These are phyloP conservation scores for Tinamus guttatus DNA, from an alignment of 2,113 vertebrate species.

Conservation along the genomic window DNA sequence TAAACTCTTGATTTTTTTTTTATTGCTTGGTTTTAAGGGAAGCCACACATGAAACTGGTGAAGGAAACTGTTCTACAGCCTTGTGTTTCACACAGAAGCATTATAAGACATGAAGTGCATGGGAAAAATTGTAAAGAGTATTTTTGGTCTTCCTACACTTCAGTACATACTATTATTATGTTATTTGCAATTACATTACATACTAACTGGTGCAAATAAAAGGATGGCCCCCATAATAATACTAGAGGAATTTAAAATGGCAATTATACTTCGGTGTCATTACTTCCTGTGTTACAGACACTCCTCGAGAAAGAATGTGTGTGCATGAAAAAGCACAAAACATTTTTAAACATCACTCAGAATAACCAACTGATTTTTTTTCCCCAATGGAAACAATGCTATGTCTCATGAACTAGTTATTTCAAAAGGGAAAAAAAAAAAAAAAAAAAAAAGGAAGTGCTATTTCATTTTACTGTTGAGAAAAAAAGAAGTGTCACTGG, in stretches of 20 bases:
- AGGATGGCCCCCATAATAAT: not conserved
- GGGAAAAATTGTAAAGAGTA: not conserved
- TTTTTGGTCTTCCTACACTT: not conserved
- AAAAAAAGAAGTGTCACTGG: not conserved
- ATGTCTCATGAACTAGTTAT: not conserved
- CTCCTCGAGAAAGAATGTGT: conserved; percentile 35
- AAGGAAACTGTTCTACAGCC: not conserved
- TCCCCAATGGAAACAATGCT: not conserved
- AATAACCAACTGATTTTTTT: not conserved
- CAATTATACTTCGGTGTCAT: not conserved
- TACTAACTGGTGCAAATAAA: not conserved
- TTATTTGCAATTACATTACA: not conserved
- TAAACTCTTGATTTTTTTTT: not conserved
- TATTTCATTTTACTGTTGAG: accelerated
- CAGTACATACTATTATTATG: not conserved
- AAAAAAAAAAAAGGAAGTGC: not conserved
- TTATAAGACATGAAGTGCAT: accelerated
- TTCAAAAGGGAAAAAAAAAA: not conserved
- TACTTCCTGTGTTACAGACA: conserved; percentile 17
- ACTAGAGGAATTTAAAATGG: conserved; percentile 23
- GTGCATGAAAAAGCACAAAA: conserved; percentile 4
- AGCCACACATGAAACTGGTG: not conserved
- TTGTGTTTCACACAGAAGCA: not conserved
- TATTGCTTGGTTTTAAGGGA: not conserved
- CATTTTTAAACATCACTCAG: not conserved